phyloP scores from a whole-genome alignment of 2,888 invertebrate species.

The Galerucella calmariensis region DNA sequence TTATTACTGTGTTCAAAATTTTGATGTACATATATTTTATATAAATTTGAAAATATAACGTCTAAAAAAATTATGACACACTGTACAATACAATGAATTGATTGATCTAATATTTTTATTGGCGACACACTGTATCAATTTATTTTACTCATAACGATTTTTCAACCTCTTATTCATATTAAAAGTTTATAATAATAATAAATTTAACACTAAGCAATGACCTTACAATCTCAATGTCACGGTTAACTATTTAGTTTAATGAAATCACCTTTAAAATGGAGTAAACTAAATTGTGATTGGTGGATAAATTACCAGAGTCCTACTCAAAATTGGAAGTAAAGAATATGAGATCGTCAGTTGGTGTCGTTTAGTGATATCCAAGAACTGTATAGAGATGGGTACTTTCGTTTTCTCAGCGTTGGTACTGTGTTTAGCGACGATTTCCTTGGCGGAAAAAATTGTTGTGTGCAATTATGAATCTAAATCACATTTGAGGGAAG shows the following conservation, averaged over 20 bases:
- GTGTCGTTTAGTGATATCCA: conserved; percentile 22
- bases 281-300: conserved; percentile 21
- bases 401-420: conserved; percentile 35
- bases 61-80: no score
- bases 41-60: no score
- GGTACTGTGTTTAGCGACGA: conserved; percentile 41
- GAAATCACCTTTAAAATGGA: conserved; percentile 12
- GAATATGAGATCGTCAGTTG: conserved; percentile 1
- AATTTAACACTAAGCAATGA: background rate
- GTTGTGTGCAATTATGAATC: conserved; percentile 80
- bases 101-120: no score
- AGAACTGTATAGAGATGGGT: conserved; percentile 33
- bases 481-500: conserved; percentile 75
- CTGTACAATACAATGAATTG: no score
- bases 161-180: background rate
- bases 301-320: conserved; percentile 26
- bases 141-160: background rate
- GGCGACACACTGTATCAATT: background rate
- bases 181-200: background rate
- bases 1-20: no score
- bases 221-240: conserved; percentile 25
- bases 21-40: no score
- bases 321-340: conserved; percentile 16
- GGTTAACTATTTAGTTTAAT: conserved; percentile 9
- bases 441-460: conserved; percentile 65